Conservation (phyloP, 2,888 invertebrate genomes). For the Amphipoea lucens region DNA sequence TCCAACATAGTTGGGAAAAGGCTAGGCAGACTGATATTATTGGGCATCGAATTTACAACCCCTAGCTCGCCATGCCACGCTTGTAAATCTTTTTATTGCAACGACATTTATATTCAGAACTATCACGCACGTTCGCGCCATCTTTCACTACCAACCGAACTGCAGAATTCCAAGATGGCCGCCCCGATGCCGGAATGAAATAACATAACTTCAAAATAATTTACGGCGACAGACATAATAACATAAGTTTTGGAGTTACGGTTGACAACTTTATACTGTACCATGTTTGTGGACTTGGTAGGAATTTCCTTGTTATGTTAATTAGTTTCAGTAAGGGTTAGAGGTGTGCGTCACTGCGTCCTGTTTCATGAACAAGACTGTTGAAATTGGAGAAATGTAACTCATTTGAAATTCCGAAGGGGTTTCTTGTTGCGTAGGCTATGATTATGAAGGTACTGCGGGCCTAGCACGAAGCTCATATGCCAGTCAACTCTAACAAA, state of each 20-base stretch:
- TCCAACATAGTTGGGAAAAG: neutral
- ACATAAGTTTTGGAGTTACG: slow-evolving; percentile 61
- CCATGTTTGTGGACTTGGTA: slow-evolving; percentile 44
- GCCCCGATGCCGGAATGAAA: slow-evolving; percentile 47
- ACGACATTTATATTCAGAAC: slow-evolving; percentile 21
- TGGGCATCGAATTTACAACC: neutral
- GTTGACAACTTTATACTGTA: slow-evolving; percentile 61
- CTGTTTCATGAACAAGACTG: slow-evolving; percentile 46
- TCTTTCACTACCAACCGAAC: slow-evolving; percentile 23
- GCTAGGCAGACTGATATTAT: neutral
- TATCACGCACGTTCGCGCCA: slow-evolving; percentile 27
- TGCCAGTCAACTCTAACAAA: too few species aligned
- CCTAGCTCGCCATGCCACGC: neutral
- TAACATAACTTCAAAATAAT: slow-evolving; percentile 64
- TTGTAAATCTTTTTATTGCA: neutral
- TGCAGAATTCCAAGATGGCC: slow-evolving; percentile 54
- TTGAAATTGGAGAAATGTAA: slow-evolving; percentile 14
- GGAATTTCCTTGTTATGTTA: slow-evolving; percentile 65
- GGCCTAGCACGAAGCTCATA: too few species aligned
- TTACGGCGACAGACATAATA: slow-evolving; percentile 64
- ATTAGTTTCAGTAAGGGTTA: slow-evolving; percentile 61
- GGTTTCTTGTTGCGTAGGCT: slow-evolving; percentile 1
- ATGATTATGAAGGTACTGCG: neutral
- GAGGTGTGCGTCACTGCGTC: slow-evolving; percentile 27
- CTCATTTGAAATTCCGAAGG: slow-evolving; percentile 14